Evolutionary conservation across 30 jellyfish, hydroid and myxozoan genomes (phyloP).

Genomic region (Aurelia aurita): DNA sequence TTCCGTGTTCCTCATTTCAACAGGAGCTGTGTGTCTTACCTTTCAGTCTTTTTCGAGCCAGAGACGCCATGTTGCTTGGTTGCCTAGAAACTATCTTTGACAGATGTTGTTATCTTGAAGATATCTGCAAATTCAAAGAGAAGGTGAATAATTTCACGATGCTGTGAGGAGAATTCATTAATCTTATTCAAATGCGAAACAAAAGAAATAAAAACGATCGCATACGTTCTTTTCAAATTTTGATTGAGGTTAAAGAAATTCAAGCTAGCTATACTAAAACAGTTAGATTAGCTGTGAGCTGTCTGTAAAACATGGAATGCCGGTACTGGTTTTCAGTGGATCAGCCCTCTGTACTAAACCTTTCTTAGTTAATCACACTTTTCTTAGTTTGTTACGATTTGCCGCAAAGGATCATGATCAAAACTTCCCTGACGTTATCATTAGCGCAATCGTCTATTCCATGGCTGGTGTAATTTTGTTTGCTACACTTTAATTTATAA

Average conservation of each 20-base stretch:
- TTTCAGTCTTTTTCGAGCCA: neutral
- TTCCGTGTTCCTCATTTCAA: no score
- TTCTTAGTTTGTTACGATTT: no score
- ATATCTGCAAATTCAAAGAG: slow-evolving; percentile 8
- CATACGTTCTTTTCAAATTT: slow-evolving; percentile 22
- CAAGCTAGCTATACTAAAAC: neutral
- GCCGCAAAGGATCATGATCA: no score
- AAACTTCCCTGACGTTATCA: no score
- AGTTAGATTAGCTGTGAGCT: neutral
- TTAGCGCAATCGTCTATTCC: no score
- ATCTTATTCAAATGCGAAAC: slow-evolving; percentile 26
- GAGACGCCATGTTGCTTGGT: slow-evolving; percentile 52
- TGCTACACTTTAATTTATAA: no score
- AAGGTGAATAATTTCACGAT: slow-evolving; percentile 33
- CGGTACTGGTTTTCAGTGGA: neutral
- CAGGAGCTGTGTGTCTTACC: neutral
- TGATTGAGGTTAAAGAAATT: slow-evolving; percentile 40
- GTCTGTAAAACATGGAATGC: neutral
- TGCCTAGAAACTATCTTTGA: slow-evolving; percentile 50
- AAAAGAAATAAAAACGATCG: slow-evolving; percentile 33
- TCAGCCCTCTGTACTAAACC: no score
- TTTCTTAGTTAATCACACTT: no score
- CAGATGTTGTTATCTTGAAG: slow-evolving; percentile 37
- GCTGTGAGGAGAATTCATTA: slow-evolving; percentile 40
- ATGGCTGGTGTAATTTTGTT: no score